phyloP scores from a whole-genome alignment of 1,140 invertebrate genomes.

The Ceratina australensis region DNA sequence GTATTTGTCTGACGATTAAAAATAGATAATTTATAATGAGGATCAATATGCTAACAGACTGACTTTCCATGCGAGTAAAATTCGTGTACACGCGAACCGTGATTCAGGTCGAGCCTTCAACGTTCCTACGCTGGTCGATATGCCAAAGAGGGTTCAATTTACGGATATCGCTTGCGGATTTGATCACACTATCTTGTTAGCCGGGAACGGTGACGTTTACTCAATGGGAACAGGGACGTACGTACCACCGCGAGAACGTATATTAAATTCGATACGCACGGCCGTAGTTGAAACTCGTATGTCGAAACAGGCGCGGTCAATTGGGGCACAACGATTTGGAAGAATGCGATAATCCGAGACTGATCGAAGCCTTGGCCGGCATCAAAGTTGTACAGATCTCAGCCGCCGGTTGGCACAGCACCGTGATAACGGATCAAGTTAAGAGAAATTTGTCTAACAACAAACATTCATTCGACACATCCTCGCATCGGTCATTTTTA shows the following conservation, averaged over 20 bases:
- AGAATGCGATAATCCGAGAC: conserved; percentile 81
- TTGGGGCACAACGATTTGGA: conserved; percentile 87
- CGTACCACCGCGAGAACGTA: conserved; percentile 51
- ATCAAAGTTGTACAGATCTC: conserved; percentile 84
- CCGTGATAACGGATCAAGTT: conserved; percentile 84
- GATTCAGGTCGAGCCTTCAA: conserved; percentile 81
- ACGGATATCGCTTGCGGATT: conserved; percentile 86
- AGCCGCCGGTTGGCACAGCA: conserved; percentile 92
- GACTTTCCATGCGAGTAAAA: not conserved
- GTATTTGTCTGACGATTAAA: conserved; percentile 34
- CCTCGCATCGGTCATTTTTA: conserved; percentile 9
- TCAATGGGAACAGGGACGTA: conserved; percentile 91
- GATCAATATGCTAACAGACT: too few relatives aligned
- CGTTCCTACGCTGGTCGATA: conserved; percentile 81
- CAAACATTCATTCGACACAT: not conserved
- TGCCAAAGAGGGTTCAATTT: conserved; percentile 80
- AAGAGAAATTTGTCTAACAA: not conserved
- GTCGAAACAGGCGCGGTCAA: conserved; percentile 87
- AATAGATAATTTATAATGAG: too few relatives aligned
- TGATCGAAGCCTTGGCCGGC: conserved; percentile 87
- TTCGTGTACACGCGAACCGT: not conserved
- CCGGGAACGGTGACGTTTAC: conserved; percentile 86
- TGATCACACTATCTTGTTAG: conserved; percentile 88
- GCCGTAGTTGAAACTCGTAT: conserved; percentile 1
- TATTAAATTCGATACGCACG: not conserved